phyloP scores from a whole-genome alignment of 2,113 vertebrate species.

The Zosterops borbonicus region DNA sequence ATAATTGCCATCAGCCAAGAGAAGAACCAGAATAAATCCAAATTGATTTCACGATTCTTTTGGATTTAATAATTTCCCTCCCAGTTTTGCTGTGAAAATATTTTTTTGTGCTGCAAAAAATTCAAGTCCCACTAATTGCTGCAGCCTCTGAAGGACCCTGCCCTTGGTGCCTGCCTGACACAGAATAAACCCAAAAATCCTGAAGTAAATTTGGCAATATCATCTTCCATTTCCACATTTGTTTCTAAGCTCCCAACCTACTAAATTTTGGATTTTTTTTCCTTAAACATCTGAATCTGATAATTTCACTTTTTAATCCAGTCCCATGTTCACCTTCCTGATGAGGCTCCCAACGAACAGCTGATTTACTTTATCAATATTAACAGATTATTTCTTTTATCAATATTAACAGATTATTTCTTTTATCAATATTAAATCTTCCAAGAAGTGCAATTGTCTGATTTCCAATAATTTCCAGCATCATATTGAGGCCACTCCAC shows the following conservation, averaged over 20 bases:
- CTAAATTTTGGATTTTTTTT: neutral
- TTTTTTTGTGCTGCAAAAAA: neutral
- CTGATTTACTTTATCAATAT: slow-evolving; percentile 44
- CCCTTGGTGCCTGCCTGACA: neutral
- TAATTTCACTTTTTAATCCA: slow-evolving; percentile 38
- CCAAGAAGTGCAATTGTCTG: slow-evolving; percentile 41
- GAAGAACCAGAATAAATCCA: neutral
- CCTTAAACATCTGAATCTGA: neutral
- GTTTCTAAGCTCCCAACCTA: neutral
- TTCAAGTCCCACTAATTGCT: neutral
- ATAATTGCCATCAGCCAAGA: neutral
- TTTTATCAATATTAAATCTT: neutral
- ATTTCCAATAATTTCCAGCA: slow-evolving; percentile 59
- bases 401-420: neutral
- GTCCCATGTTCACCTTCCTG: neutral
- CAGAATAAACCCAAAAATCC: neutral
- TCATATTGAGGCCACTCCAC: neutral
- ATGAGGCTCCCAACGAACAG: slow-evolving; percentile 41
- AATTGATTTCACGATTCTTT: neutral
- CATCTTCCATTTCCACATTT: neutral
- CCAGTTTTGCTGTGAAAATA: neutral
- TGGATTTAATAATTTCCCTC: neutral
- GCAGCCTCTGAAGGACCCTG: neutral
- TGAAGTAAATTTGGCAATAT: neutral
- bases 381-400: slow-evolving; percentile 21